Conservation (phyloP, 1,140 invertebrate genomes). For the Diuraphis noxia region DNA sequence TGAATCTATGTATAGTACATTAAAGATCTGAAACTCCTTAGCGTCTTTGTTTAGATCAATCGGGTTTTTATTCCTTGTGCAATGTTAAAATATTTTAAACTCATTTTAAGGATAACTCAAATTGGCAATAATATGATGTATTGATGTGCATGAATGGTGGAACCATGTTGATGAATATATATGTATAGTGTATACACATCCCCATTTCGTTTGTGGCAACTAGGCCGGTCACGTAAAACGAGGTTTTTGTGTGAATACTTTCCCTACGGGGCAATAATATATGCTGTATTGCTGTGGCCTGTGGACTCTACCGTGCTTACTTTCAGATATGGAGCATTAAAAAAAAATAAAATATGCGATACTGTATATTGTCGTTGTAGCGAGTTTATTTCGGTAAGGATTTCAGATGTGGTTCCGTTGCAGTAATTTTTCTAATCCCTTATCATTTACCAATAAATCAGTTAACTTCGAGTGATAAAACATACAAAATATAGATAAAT, state of each 20-base stretch:
- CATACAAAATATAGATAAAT: neutral
- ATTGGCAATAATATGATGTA: neutral
- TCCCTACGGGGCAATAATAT: constrained; percentile 1
- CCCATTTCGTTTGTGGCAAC: constrained; percentile 42
- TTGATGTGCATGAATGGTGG: constrained; percentile 10
- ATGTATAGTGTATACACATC: too few relatives aligned
- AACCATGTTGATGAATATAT: constrained; percentile 39
- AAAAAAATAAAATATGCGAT: neutral
- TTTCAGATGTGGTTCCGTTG: neutral
- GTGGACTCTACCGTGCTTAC: constrained; percentile 1
- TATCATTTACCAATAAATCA: neutral
- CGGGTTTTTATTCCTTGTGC: neutral
- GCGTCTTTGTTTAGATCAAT: neutral
- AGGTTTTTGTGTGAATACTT: constrained; percentile 40
- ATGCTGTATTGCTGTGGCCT: too few relatives aligned
- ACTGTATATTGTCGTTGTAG: neutral
- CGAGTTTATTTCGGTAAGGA: neutral
- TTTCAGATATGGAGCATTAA: constrained; percentile 29
- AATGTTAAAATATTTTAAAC: neutral
- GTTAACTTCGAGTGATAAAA: neutral
- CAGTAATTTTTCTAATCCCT: neutral
- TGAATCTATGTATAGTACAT: neutral
- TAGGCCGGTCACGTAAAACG: constrained; percentile 44
- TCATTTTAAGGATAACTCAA: neutral
- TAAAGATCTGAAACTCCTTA: neutral